These are phyloP conservation scores for Phoebastria nigripes DNA, from an alignment of 2,797 vertebrate species.

Conservation along the genomic window DNA sequence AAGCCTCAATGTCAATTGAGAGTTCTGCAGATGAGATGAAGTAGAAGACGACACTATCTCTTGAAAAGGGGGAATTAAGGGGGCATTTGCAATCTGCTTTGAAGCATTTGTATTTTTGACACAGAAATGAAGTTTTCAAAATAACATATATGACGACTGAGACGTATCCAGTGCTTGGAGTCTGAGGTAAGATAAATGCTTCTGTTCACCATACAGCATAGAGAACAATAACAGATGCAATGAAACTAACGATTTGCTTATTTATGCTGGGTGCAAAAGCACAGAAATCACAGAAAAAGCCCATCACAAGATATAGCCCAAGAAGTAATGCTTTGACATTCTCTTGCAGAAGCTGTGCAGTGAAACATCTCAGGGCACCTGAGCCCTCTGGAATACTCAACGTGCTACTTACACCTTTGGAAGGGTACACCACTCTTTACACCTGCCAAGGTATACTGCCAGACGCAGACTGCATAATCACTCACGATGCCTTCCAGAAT, in stretches of 20 bases:
- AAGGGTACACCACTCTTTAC: not conserved
- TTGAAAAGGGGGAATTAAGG: not conserved
- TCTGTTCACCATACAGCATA: fast-evolving
- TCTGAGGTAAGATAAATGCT: not conserved
- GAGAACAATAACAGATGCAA: not conserved
- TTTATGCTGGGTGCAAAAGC: not conserved
- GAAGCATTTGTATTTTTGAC: not conserved
- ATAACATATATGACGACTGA: fast-evolving
- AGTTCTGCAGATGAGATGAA: not conserved
- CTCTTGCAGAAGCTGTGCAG: not conserved
- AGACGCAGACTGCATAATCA: not conserved
- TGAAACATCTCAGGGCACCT: fast-evolving
- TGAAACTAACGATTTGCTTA: not conserved
- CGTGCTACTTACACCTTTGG: fast-evolving
- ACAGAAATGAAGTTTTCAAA: not conserved
- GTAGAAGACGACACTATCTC: not conserved
- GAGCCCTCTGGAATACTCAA: not conserved
- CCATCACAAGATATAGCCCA: fast-evolving
- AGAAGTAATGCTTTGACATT: not conserved
- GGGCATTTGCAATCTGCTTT: not conserved
- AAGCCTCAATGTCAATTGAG: not conserved
- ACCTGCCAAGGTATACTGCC: not conserved
- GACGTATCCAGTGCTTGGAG: not conserved
- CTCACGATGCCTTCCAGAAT: fast-evolving
- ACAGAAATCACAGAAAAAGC: not conserved